Percentiles rank a stretch among this genome's conserved stretches.
phyloP scores from a whole-genome alignment of 2,888 invertebrate genomes.

The Ochropacha duplaris region DNA sequence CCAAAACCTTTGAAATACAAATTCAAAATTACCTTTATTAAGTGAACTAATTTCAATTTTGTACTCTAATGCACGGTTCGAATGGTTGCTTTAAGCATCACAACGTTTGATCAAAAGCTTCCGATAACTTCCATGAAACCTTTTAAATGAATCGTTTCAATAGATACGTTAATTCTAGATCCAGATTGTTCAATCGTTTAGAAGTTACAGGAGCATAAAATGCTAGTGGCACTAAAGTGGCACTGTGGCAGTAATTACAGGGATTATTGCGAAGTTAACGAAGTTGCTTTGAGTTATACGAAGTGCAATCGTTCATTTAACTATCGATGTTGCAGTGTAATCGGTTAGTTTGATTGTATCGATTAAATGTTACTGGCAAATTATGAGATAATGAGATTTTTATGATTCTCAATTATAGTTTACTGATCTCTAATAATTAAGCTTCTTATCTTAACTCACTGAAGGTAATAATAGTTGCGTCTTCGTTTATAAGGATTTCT shows the following conservation, averaged over 20 bases:
- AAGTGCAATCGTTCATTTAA: background rate
- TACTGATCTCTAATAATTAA: background rate
- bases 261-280: slow-evolving; percentile 8
- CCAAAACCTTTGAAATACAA: too few species aligned
- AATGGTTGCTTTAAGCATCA: background rate
- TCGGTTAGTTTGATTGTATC: slow-evolving; percentile 12
- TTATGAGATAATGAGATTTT: background rate
- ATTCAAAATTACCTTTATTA: too few species aligned
- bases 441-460: background rate
- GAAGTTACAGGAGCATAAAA: background rate
- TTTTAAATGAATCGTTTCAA: background rate
- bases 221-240: background rate
- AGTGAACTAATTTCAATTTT: too few species aligned
- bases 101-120: background rate
- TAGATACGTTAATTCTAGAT: background rate
- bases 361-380: background rate
- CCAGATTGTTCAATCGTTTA: slow-evolving; percentile 3
- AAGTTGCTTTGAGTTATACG: slow-evolving; percentile 5
- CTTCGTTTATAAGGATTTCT: background rate
- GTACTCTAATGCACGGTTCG: background rate
- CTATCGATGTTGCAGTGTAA: slow-evolving; percentile 10
- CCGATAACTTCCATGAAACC: background rate
- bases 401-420: background rate
- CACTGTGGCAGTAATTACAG: slow-evolving; percentile 6
- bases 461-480: background rate